Percentiles rank a stretch among this genome's conserved stretches.
These are phyloP conservation scores for Ceyx cyanopectus DNA, from an alignment of 2,113 vertebrate species.

Conservation along the genomic window DNA sequence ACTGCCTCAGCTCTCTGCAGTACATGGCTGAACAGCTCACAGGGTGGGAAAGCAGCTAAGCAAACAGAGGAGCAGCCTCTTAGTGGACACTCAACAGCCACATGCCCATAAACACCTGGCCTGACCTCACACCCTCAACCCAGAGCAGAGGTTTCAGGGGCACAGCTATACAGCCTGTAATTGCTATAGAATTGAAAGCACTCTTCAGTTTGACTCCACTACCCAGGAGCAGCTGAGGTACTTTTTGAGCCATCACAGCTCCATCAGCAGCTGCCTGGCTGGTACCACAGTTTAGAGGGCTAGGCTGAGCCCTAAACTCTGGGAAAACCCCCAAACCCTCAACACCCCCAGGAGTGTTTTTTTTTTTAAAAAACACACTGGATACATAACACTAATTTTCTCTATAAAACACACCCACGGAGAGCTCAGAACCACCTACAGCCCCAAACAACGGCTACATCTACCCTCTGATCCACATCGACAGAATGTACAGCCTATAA, in stretches of 20 bases:
- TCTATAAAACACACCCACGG: rapidly evolving
- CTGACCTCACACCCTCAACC: neutral
- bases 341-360: neutral
- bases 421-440: neutral
- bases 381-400: rapidly evolving
- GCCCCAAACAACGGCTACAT: neutral
- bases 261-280: neutral
- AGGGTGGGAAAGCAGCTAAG: neutral
- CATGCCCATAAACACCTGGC: rapidly evolving
- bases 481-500: neutral
- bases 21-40: neutral
- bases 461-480: neutral
- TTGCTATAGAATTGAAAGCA: neutral
- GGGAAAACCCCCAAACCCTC: neutral
- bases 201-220: neutral
- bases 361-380: rapidly evolving
- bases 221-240: neutral
- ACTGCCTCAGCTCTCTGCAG: neutral
- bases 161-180: rapidly evolving
- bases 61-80: rapidly evolving
- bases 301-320: neutral
- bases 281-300: neutral
- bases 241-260: neutral
- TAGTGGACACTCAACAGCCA: neutral
- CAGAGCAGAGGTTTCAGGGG: neutral